These are phyloP conservation scores for Kryptolebias ocellatus DNA, from an alignment of 2,797 vertebrate species.

Conservation along the genomic window DNA sequence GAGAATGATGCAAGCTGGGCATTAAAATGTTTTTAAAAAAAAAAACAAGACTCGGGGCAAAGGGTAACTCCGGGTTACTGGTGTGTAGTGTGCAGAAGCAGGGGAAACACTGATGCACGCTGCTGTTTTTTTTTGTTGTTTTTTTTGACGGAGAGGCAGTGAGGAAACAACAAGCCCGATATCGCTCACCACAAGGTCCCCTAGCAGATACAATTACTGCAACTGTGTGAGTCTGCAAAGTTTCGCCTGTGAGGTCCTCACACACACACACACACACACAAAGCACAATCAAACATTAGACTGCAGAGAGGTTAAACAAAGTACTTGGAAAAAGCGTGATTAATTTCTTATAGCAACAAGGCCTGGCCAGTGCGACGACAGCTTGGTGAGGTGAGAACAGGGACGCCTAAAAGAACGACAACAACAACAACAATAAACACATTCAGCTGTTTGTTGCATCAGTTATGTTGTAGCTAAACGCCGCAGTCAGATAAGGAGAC, in stretches of 20 bases:
- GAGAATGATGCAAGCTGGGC: slow-evolving; percentile 7
- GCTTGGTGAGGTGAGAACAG: slow-evolving; percentile 19
- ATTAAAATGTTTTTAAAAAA: slow-evolving; percentile 9
- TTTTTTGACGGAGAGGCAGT: slow-evolving; percentile 49
- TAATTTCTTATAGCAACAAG: slow-evolving; percentile 41
- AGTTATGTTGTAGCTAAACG: slow-evolving; percentile 24
- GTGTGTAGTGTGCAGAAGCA: slow-evolving; percentile 46
- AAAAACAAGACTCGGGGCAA: slow-evolving; percentile 26
- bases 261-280: slow-evolving; percentile 5
- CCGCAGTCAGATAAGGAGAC: slow-evolving; percentile 25
- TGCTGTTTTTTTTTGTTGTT: slow-evolving; percentile 42
- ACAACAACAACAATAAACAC: background rate
- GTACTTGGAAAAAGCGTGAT: slow-evolving; percentile 11
- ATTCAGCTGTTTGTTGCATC: slow-evolving; percentile 27
- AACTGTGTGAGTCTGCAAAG: slow-evolving; percentile 70
- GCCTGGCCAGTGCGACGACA: slow-evolving; percentile 32
- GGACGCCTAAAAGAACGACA: slow-evolving; percentile 11
- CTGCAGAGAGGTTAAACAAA: slow-evolving; percentile 36
- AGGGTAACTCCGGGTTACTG: slow-evolving; percentile 65
- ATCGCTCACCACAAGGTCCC: slow-evolving; percentile 73
- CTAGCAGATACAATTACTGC: slow-evolving; percentile 61
- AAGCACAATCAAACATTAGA: slow-evolving; percentile 24
- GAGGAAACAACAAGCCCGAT: slow-evolving; percentile 72
- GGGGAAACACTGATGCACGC: slow-evolving; percentile 69
- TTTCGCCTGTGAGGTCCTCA: slow-evolving; percentile 32